A percentile compares a stretch with the other conserved stretches of the same genome.
Evolutionary conservation across 1,140 invertebrate species (phyloP).

Genomic region (Scaptodrosophila lebanonensis): DNA sequence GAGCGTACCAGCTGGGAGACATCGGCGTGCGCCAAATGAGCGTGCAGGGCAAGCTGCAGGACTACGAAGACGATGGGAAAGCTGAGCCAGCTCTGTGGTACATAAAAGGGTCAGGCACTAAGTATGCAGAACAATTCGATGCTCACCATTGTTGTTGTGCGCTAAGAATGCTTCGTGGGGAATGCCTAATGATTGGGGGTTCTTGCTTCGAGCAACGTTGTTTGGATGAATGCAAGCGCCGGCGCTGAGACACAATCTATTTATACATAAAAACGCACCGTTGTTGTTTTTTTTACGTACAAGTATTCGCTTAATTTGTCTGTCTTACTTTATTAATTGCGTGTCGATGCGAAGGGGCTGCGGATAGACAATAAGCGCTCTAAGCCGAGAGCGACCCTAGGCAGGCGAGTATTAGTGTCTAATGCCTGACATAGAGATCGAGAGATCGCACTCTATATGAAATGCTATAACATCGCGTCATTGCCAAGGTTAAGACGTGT

Average conservation of each 20-base stretch:
- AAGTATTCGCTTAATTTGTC: conserved; percentile 19
- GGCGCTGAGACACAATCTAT: conserved; percentile 52
- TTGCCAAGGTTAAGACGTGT: conserved; percentile 66
- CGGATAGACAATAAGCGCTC: conserved; percentile 34
- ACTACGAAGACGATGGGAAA: neutral
- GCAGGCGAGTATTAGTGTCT: conserved; percentile 50
- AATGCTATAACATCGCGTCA: conserved; percentile 50
- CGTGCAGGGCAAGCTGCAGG: conserved; percentile 26
- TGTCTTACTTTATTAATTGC: conserved; percentile 65
- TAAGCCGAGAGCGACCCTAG: conserved; percentile 57
- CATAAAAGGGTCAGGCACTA: conserved; percentile 3
- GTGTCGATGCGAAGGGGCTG: conserved; percentile 31
- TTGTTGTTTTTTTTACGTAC: conserved; percentile 41
- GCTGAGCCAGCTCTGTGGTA: neutral
- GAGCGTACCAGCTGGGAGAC: conserved; percentile 61
- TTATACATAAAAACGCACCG: conserved; percentile 66
- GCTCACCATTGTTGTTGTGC: conserved; percentile 37
- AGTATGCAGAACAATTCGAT: no score
- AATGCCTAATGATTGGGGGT: conserved; percentile 34
- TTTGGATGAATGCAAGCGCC: conserved; percentile 57
- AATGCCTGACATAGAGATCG: conserved; percentile 13
- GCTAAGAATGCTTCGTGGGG: no score
- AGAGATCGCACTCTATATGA: conserved; percentile 31
- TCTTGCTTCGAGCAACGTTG: conserved; percentile 47
- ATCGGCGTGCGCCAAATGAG: conserved; percentile 39